Evolutionary conservation across 2,797 vertebrate species (phyloP).

Genomic region (Parauchenoglanis punctatus): DNA sequence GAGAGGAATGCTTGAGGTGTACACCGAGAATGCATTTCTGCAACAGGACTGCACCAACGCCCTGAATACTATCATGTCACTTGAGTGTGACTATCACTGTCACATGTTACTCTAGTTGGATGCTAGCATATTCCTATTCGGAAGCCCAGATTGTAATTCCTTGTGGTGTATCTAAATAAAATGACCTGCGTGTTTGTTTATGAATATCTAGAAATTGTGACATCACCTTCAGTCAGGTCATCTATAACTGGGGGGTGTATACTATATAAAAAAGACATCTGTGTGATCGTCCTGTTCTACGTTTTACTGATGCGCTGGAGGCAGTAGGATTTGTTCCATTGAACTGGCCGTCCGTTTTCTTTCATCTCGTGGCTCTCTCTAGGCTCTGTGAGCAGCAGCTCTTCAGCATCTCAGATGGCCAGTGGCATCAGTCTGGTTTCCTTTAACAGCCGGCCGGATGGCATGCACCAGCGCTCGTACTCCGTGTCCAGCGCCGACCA

Average conservation of each 20-base stretch:
- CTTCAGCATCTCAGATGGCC: constrained; percentile 90
- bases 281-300: not conserved
- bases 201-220: constrained; percentile 12
- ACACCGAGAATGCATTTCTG: not conserved
- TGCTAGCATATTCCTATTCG: not conserved
- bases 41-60: not conserved
- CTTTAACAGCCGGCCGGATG: constrained; percentile 88
- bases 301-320: not conserved
- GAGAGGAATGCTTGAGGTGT: not conserved
- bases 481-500: constrained; percentile 97
- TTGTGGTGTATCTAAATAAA: not conserved
- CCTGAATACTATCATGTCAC: not conserved
- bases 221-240: not conserved
- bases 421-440: constrained; percentile 91
- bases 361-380: not conserved
- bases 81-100: not conserved
- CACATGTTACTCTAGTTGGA: not conserved
- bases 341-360: not conserved
- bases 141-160: not conserved
- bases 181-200: constrained; percentile 20
- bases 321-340: not conserved
- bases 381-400: constrained; percentile 88
- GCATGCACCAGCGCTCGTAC: constrained; percentile 95
- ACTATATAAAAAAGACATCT: not conserved
- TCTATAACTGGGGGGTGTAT: not conserved